Conservation (phyloP, 30 jellyfish, hydroid and myxozoan genomes). For the Phacellophora camtschatica region DNA sequence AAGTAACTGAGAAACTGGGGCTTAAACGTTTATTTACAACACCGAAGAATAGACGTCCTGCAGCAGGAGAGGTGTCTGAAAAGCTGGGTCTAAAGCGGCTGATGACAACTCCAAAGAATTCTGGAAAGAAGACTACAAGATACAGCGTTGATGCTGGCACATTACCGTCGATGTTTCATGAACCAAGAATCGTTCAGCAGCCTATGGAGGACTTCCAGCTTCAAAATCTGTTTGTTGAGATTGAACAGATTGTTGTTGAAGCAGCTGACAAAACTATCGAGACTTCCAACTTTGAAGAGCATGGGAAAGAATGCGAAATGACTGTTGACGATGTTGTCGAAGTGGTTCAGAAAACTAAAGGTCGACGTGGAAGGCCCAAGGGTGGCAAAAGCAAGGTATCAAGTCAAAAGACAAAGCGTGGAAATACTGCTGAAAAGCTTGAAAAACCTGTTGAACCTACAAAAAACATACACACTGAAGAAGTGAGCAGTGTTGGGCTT, state of each 20-base stretch:
- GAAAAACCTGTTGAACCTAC: neutral
- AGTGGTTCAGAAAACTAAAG: neutral
- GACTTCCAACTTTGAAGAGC: neutral
- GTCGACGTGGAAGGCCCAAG: neutral
- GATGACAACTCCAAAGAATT: neutral
- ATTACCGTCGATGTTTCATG: neutral
- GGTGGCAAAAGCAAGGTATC: neutral
- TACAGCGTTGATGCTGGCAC: neutral
- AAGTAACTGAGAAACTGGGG: neutral
- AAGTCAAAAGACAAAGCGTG: neutral
- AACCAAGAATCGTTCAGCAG: neutral
- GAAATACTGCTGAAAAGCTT: neutral
- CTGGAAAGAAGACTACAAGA: neutral
- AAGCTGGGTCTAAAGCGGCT: neutral
- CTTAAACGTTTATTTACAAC: neutral
- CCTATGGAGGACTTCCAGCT: neutral
- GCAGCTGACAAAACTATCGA: neutral
- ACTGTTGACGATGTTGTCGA: neutral
- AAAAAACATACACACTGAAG: no score
- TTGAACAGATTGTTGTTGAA: neutral
- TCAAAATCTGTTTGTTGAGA: neutral
- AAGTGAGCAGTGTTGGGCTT: no score
- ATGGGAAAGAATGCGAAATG: neutral
- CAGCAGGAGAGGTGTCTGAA: neutral
- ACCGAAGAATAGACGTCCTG: neutral